Conservation (phyloP, 2,797 vertebrate species). For the Todus mexicanus region DNA sequence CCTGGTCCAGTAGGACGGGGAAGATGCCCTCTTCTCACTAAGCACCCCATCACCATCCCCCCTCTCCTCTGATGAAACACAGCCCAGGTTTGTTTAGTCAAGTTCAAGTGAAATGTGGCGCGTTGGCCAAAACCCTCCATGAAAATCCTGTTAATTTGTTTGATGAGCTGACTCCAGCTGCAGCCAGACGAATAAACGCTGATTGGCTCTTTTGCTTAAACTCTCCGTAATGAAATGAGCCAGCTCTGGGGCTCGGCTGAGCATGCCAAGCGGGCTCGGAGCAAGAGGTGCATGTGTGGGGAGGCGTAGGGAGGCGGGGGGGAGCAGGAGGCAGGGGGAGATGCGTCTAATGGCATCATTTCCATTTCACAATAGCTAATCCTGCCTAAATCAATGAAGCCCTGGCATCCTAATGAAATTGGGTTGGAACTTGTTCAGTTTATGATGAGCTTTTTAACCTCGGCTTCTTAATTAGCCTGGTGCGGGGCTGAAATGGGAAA, state of each 20-base stretch:
- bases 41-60: not conserved
- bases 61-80: not conserved
- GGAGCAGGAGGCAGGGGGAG: not conserved
- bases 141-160: conserved; percentile 64
- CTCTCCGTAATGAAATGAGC: not conserved
- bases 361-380: conserved; percentile 63
- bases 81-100: conserved; percentile 2
- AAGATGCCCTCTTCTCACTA: not conserved
- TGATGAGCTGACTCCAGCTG: conserved; percentile 60
- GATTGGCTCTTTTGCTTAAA: conserved; percentile 32
- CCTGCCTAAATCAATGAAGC: conserved; percentile 29
- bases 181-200: conserved; percentile 45
- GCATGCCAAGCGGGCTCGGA: not conserved
- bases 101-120: not conserved
- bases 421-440: conserved; percentile 53
- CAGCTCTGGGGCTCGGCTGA: not conserved
- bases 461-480: conserved; percentile 44
- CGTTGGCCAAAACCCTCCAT: conserved; percentile 14
- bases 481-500: not conserved
- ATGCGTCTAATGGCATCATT: conserved; percentile 36
- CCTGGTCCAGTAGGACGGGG: not conserved
- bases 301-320: not conserved
- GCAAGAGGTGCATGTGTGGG: not conserved
- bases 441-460: conserved; percentile 47
- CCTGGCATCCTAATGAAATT: conserved; percentile 31